Evolutionary conservation across 2,888 invertebrate species (phyloP), one percentile per base, ranked within the genome.

Genomic region (Dyspetes luteomarginatus): DNA sequence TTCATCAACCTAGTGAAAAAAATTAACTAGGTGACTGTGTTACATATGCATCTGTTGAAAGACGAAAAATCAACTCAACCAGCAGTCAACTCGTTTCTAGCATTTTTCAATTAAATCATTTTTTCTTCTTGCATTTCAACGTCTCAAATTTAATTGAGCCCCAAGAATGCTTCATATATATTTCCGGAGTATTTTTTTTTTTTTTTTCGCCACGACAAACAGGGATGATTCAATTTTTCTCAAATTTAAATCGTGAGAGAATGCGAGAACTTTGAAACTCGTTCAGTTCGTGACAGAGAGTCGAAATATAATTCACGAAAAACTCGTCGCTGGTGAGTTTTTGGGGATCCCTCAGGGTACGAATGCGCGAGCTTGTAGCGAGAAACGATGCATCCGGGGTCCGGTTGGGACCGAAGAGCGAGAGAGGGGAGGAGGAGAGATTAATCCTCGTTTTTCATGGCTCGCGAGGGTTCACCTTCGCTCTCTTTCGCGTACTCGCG

Each of bases 331-430:
- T 82, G 82, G 74, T 80, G 73, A 62, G 4, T 78, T 78, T 45
- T 41, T 19, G 26, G 17, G 41, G 65, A n/a, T 74, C 71, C 74
- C 79, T 65, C 55, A 26, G 30, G 75, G 68, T 60, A 72, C 62
- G 62, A 74, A 72, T 45, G 68, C 56, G 30, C 4, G 30, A 69
- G 60, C 15, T 55, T 2, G 26, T 58, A 28, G 52, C 56, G 48
- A 30, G 36, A 60, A 81, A 55, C 64, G 71, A 64, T 73, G 78
- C 72, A 83, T 83, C 83, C 83, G 81, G 81, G 79, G 81, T 81
- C 84, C 82, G 82, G 82, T 82, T 82, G 77, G 80, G 56, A 79
- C 77, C 56, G 68, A 36, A 41, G 24, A 65, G 65, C 36, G 30
- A 76, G 74, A 65, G 48, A 48, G 48, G 36, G 2, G 36, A 64